Percentiles rank a stretch among this genome's conserved stretches.
phyloP scores from a whole-genome alignment of 2,888 invertebrate genomes.

The Apoda limacodes region DNA sequence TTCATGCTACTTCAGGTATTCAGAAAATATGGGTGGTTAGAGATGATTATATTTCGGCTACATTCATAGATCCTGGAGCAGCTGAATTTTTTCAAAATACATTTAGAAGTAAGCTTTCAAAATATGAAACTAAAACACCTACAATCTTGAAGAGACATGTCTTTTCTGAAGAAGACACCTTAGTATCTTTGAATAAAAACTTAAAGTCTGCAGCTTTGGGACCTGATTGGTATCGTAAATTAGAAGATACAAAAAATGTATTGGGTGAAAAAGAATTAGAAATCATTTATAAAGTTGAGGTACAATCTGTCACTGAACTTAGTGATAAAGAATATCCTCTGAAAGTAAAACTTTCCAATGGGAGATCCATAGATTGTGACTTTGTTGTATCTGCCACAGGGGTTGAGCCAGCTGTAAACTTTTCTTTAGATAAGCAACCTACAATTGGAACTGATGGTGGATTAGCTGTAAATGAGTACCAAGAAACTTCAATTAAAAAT shows the following conservation, averaged over 20 bases:
- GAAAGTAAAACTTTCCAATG: constrained; percentile 79
- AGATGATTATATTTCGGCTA: constrained; percentile 91
- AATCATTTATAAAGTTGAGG: constrained; percentile 73
- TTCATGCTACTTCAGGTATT: constrained; percentile 86
- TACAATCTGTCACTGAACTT: constrained; percentile 48
- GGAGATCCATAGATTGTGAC: constrained; percentile 81
- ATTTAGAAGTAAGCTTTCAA: constrained; percentile 30
- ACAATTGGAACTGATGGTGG: constrained; percentile 80
- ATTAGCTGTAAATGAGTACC: constrained; percentile 83
- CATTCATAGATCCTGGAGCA: constrained; percentile 96
- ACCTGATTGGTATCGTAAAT: constrained; percentile 92
- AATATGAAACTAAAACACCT: constrained; percentile 22
- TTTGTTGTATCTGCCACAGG: constrained; percentile 97
- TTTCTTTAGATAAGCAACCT: constrained; percentile 64
- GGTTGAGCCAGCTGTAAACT: constrained; percentile 78
- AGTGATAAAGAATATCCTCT: constrained; percentile 72
- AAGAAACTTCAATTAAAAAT: constrained; percentile 82
- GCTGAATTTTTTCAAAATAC: constrained; percentile 87
- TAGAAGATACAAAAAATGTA: constrained; percentile 69
- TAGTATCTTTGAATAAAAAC: constrained; percentile 43
- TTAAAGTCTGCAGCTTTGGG: constrained; percentile 91
- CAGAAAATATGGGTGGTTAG: constrained; percentile 95
- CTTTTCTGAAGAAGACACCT: constrained; percentile 70
- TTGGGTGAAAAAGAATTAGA: constrained; percentile 58
- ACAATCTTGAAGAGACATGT: constrained; percentile 73